A percentile compares a stretch with the other conserved stretches of the same genome.
phyloP scores from a whole-genome alignment of 1,140 invertebrate genomes.

The Hypsibius dujardini region DNA sequence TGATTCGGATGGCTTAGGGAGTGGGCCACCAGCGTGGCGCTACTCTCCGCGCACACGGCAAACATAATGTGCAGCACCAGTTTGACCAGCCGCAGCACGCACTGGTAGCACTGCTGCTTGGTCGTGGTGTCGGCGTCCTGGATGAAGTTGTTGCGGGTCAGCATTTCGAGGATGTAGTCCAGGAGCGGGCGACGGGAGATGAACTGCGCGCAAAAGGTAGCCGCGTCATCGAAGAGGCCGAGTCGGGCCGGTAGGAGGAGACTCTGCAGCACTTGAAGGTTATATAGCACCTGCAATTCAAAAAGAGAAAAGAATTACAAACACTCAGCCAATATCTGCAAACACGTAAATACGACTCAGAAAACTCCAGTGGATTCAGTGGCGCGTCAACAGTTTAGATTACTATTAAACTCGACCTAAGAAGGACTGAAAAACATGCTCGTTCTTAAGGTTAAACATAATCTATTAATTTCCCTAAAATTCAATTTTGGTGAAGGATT shows the following conservation, averaged over 20 bases:
- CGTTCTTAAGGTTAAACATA: too few relatives aligned
- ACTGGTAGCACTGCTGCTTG: slow-evolving; percentile 39
- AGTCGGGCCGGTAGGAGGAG: slow-evolving; percentile 76
- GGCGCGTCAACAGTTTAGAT: too few relatives aligned
- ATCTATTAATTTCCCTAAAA: too few relatives aligned
- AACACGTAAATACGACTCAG: too few relatives aligned
- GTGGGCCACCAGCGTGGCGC: too few relatives aligned
- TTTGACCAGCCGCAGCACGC: slow-evolving; percentile 64
- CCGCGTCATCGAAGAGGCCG: slow-evolving; percentile 57
- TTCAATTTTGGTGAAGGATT: too few relatives aligned
- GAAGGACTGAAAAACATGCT: too few relatives aligned
- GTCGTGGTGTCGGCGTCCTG: slow-evolving; percentile 58
- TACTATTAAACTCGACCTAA: too few relatives aligned
- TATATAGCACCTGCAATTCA: slow-evolving; percentile 14
- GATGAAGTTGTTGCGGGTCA: slow-evolving; percentile 70
- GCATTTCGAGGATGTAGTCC: slow-evolving; percentile 53
- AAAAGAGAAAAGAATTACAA: too few relatives aligned
- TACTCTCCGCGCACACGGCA: not conserved
- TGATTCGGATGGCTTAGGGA: too few relatives aligned
- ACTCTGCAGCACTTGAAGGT: slow-evolving; percentile 62
- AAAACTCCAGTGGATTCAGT: too few relatives aligned
- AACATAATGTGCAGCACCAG: slow-evolving; percentile 42
- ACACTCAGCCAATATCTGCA: too few relatives aligned
- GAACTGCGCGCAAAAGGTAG: slow-evolving; percentile 72
- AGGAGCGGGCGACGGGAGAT: slow-evolving; percentile 63